Conservation (phyloP, 2,888 invertebrate species). For the Hermodice carunculata region DNA sequence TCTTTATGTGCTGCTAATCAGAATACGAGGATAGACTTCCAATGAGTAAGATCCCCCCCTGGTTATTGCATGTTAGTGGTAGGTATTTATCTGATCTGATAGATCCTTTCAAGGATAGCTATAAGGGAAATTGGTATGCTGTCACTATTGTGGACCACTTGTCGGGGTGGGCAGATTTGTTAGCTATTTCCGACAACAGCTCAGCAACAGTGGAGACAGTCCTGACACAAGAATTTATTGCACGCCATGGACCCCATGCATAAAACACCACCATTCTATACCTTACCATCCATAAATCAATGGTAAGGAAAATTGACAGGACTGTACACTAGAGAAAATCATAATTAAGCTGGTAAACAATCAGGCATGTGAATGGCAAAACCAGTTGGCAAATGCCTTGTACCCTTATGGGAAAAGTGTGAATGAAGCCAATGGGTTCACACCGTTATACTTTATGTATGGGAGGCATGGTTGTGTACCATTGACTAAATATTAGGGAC, state of each 20-base stretch:
- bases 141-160: background rate
- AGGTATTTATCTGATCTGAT: background rate
- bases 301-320: too few species aligned
- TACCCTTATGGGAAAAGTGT: too few species aligned
- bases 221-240: background rate
- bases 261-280: background rate
- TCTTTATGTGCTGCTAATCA: background rate
- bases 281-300: background rate
- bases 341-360: too few species aligned
- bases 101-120: background rate
- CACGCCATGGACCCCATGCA: background rate
- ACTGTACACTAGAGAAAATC: too few species aligned
- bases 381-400: too few species aligned
- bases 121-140: background rate
- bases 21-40: background rate
- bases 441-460: too few species aligned
- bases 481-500: too few species aligned
- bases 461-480: too few species aligned
- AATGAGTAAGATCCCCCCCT: background rate
- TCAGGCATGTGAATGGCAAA: too few species aligned
- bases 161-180: background rate
- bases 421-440: too few species aligned
- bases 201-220: background rate
- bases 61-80: background rate
- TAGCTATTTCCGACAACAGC: background rate